Conservation (phyloP, 2,113 vertebrate species). For the Misgurnus anguillicaudatus region DNA sequence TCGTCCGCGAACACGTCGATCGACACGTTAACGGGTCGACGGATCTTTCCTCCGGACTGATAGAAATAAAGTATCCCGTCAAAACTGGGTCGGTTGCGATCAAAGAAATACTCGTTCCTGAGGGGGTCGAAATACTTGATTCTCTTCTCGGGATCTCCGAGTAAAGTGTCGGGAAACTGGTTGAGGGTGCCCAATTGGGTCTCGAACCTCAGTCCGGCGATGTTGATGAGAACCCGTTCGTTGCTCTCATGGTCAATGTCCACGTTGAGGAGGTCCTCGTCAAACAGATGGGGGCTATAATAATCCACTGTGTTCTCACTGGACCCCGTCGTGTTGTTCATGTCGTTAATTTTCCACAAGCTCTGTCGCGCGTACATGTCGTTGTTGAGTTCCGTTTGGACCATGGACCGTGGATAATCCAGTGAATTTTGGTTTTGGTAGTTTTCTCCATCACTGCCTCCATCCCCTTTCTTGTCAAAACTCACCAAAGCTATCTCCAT, state of each 20-base stretch:
- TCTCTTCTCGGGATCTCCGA: slow-evolving; percentile 90
- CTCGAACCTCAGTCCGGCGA: slow-evolving; percentile 92
- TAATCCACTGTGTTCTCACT: slow-evolving; percentile 78
- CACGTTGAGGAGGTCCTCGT: slow-evolving; percentile 76
- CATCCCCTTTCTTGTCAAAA: slow-evolving; percentile 81
- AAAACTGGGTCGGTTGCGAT: slow-evolving; percentile 94
- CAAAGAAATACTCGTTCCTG: slow-evolving; percentile 98
- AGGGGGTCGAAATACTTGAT: slow-evolving; percentile 95
- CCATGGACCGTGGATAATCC: slow-evolving; percentile 65
- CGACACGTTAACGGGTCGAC: slow-evolving; percentile 91
- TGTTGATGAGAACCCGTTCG: slow-evolving; percentile 93
- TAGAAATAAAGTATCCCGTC: slow-evolving; percentile 96
- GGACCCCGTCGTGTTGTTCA: slow-evolving; percentile 76
- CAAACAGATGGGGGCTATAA: slow-evolving; percentile 78
- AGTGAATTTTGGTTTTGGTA: slow-evolving; percentile 69
- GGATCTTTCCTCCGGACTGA: slow-evolving; percentile 91
- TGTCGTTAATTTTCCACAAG: slow-evolving; percentile 76
- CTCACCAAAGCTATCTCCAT: slow-evolving; percentile 92
- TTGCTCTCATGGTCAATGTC: slow-evolving; percentile 70
- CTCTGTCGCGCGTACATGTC: slow-evolving; percentile 68
- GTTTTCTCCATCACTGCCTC: slow-evolving; percentile 68
- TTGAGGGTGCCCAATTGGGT: slow-evolving; percentile 93
- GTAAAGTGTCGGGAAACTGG: slow-evolving; percentile 92
- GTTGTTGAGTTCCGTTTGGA: slow-evolving; percentile 63
- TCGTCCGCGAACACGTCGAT: slow-evolving; percentile 93